phyloP scores from a whole-genome alignment of 2,797 vertebrate species.

The Microctenopoma steveboyesi region DNA sequence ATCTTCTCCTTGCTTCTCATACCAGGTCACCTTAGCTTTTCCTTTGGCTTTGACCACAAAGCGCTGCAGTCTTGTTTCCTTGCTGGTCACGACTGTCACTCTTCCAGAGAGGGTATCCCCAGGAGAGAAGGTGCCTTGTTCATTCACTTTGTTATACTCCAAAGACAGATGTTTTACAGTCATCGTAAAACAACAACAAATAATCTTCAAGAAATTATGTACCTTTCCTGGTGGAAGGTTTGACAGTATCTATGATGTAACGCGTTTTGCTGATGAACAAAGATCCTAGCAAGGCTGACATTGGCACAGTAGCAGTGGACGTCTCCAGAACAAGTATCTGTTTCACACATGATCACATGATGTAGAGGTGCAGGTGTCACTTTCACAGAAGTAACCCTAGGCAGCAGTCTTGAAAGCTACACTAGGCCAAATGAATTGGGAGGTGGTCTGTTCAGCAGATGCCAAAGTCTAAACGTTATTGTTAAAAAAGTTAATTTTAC shows the following conservation, averaged over 20 bases:
- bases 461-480: too few relatives aligned
- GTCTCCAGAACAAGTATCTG: constrained; percentile 34
- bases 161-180: constrained; percentile 71
- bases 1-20: constrained; percentile 43
- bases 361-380: constrained; percentile 62
- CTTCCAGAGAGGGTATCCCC: constrained; percentile 74
- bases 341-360: constrained; percentile 64
- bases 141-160: constrained; percentile 70
- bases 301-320: background rate
- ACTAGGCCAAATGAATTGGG: constrained; percentile 23
- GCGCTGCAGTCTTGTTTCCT: constrained; percentile 73
- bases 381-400: constrained; percentile 72
- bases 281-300: constrained; percentile 1
- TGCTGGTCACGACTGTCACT: constrained; percentile 68
- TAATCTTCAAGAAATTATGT: constrained; percentile 3
- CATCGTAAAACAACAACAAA: constrained; percentile 48
- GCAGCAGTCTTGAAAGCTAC: constrained; percentile 2
- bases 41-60: constrained; percentile 76
- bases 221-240: background rate
- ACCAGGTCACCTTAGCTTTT: constrained; percentile 73
- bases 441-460: background rate
- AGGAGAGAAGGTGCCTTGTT: constrained; percentile 67
- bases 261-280: constrained; percentile 14
- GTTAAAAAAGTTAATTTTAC: too few relatives aligned
- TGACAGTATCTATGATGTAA: background rate